These are phyloP conservation scores for Bilobella aurantiaca DNA, from an alignment of 1,140 invertebrate genomes.

Conservation along the genomic window DNA sequence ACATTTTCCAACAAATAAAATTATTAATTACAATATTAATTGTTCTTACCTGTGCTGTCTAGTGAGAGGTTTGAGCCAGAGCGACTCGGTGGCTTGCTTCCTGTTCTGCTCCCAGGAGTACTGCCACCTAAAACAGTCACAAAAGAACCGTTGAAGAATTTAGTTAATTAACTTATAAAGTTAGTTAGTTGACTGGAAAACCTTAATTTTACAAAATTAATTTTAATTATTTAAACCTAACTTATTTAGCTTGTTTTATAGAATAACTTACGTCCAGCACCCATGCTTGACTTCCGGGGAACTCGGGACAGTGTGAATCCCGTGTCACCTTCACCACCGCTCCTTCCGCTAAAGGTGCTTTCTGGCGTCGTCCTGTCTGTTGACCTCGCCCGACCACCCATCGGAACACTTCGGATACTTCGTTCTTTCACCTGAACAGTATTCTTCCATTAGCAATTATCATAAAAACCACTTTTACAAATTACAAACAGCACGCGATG, in stretches of 20 bases:
- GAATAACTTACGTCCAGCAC: slow-evolving; percentile 24
- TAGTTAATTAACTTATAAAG: not conserved
- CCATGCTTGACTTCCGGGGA: slow-evolving; percentile 37
- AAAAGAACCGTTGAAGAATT: not conserved
- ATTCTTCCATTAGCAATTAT: too few species aligned
- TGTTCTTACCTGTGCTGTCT: slow-evolving; percentile 64
- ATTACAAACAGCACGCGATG: not conserved
- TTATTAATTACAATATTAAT: not conserved
- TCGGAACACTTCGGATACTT: slow-evolving; percentile 70
- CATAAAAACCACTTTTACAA: slow-evolving; percentile 2
- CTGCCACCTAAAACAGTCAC: slow-evolving; percentile 44
- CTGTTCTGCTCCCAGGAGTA: slow-evolving; percentile 54
- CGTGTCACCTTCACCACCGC: slow-evolving; percentile 62
- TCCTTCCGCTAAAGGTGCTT: slow-evolving; percentile 51
- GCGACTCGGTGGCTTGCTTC: slow-evolving; percentile 79
- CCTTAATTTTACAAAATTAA: not conserved
- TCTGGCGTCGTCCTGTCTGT: slow-evolving; percentile 61
- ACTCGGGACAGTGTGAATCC: slow-evolving; percentile 45
- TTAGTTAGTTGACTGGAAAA: not conserved
- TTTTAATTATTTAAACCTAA: not conserved
- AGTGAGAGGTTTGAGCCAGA: slow-evolving; percentile 84
- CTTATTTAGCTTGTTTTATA: not conserved
- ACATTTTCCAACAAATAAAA: not conserved
- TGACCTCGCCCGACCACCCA: slow-evolving; percentile 57
- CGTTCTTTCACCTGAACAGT: slow-evolving; percentile 69